Percentiles rank a stretch among this genome's conserved stretches.
Evolutionary conservation across 2,888 invertebrate species (phyloP).

Genomic region (Diarsia rubi): DNA sequence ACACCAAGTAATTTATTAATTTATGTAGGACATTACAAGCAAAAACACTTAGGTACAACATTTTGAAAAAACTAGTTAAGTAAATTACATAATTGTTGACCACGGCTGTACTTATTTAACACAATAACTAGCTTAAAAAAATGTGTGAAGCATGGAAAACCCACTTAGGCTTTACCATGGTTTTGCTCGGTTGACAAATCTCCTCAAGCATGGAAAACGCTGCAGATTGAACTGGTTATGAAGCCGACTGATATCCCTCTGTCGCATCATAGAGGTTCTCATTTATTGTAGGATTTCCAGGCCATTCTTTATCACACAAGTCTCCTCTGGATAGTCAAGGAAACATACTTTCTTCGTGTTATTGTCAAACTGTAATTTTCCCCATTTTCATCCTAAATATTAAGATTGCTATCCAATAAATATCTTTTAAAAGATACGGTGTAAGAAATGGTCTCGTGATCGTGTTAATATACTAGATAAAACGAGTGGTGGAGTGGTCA

Average conservation of each 20-base stretch:
- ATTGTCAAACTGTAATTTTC: not conserved
- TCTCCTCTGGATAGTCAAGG: not conserved
- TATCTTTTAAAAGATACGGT: constrained; percentile 39
- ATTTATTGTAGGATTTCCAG: not conserved
- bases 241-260: not conserved
- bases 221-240: not conserved
- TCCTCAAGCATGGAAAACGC: not conserved
- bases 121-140: not conserved
- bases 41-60: not conserved
- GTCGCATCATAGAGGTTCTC: not conserved
- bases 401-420: constrained; percentile 16
- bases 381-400: not conserved
- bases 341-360: not conserved
- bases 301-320: not conserved
- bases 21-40: not conserved
- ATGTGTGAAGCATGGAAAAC: not conserved
- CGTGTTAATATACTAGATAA: constrained; percentile 40
- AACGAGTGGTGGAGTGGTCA: constrained; percentile 34
- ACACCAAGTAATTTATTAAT: no score
- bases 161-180: not conserved
- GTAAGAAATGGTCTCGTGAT: constrained; percentile 50
- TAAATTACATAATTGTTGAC: not conserved
- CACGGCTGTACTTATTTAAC: not conserved
- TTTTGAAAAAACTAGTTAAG: not conserved
- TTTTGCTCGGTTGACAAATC: not conserved